Evolutionary conservation across 2,113 vertebrate species (phyloP), one percentile per base, ranked within the genome.

Genomic region (Oncorhynchus clarkii): DNA sequence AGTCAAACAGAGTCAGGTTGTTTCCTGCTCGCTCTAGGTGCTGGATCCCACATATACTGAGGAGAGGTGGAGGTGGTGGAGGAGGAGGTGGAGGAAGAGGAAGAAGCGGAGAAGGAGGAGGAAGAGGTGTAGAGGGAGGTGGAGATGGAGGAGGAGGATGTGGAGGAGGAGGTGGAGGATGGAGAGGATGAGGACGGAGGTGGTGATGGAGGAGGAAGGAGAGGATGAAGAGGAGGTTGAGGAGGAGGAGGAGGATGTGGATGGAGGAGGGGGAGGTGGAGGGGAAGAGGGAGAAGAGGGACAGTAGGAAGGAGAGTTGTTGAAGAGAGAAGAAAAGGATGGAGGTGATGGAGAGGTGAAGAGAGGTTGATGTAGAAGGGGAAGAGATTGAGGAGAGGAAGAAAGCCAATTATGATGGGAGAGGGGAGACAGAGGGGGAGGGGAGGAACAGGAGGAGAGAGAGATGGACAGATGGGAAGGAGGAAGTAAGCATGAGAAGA

Each of bases 1-100:
- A 95, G 87, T 94, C 92, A 18, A 95, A 95, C 71, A 95, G 89
- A 11, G 94, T 94, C 80, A 95, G 85, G 80, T 95, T 95, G 85
- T 95, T 95, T 26, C 93, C 94, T 0, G 93, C 93, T 62, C 93
- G 88, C 68, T 95, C 94, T 13, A 95, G 91, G 82, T 94, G 92
- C 75, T 94, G 94, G 78, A 95, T 93, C 3, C 92, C 92, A 22
- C 92, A 95, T 86, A 94, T 95, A 82, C 94, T 95, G 86, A 84
- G 70, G 29, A 26, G 24, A 59, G 13, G 71, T 18, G 29, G 26
- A 62, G 39, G 39, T 11, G 72, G 45, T 12, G 65, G 1, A 66
- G 4, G 70, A 26, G 39, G 8, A 45, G 39, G 24, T 0, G 39
- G 34, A 9, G 6, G 34, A 59, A 3, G 71, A 64, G 60, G 64